A percentile compares a stretch with the other conserved stretches of the same genome.
Evolutionary conservation across 1,140 invertebrate species (phyloP).

Genomic region (Zaprionus davidi): DNA sequence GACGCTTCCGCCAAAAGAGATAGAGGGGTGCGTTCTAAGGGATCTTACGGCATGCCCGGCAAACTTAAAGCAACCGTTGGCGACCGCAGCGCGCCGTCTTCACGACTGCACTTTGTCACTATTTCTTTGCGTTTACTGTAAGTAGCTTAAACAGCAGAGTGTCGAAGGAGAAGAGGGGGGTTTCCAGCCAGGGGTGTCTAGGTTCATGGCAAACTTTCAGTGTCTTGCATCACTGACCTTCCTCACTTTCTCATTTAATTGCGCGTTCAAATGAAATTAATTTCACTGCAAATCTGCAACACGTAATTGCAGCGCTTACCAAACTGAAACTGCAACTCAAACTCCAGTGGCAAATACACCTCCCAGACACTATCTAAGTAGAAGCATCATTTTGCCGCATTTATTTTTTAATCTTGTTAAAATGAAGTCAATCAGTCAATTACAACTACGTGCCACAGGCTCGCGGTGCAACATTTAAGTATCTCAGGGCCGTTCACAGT

Average conservation of each 20-base stretch:
- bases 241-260: slow-evolving; percentile 65
- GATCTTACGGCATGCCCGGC: background rate
- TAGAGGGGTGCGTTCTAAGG: slow-evolving; percentile 1
- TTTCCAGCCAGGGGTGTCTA: background rate
- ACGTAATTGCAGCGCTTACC: slow-evolving; percentile 40
- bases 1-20: background rate
- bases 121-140: slow-evolving; percentile 77
- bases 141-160: slow-evolving; percentile 63
- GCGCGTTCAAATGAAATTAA: slow-evolving; percentile 79
- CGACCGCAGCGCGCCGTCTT: slow-evolving; percentile 37
- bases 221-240: slow-evolving; percentile 47
- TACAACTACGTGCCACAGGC: slow-evolving; percentile 14
- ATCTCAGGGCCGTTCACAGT: background rate
- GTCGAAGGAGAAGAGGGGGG: background rate
- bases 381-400: slow-evolving; percentile 33
- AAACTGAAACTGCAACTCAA: slow-evolving; percentile 30
- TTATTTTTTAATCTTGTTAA: slow-evolving; percentile 58
- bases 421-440: slow-evolving; percentile 68
- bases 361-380: slow-evolving; percentile 6
- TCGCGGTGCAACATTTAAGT: slow-evolving; percentile 6
- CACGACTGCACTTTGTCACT: slow-evolving; percentile 59
- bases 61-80: background rate
- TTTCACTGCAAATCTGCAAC: slow-evolving; percentile 57
- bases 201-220: background rate
- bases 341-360: background rate